Conservation (phyloP, 2,113 vertebrate genomes). For the Athene cunicularia region DNA sequence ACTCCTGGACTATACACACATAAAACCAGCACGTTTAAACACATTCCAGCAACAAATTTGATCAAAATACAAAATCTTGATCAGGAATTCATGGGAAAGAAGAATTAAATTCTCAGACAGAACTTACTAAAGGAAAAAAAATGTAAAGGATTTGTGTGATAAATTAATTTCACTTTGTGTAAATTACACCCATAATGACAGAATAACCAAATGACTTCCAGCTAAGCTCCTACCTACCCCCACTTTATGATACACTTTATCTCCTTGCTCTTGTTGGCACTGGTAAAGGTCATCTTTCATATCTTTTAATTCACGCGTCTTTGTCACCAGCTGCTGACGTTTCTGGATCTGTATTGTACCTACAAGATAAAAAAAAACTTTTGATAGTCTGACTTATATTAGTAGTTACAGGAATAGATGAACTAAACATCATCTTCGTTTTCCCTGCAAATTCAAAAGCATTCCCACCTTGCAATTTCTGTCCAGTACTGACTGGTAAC, state of each 20-base stretch:
- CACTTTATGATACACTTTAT: slow-evolving; percentile 66
- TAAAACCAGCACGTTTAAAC: not conserved
- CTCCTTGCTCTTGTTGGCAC: slow-evolving; percentile 73
- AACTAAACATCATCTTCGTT: not conserved
- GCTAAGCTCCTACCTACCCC: slow-evolving; percentile 28
- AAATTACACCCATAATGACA: not conserved
- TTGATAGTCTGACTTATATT: not conserved
- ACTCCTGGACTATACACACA: not conserved
- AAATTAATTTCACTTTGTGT: not conserved
- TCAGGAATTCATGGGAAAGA: not conserved
- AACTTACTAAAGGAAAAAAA: not conserved
- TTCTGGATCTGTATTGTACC: slow-evolving; percentile 87
- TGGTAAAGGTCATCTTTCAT: slow-evolving; percentile 76
- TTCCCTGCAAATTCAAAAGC: not conserved
- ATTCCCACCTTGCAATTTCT: not conserved
- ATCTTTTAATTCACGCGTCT: slow-evolving; percentile 70
- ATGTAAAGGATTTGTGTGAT: not conserved
- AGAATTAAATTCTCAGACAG: not conserved
- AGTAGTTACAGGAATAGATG: not conserved
- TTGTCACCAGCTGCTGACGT: slow-evolving; percentile 79
- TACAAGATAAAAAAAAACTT: slow-evolving; percentile 62
- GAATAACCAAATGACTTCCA: not conserved
- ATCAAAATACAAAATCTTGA: not conserved
- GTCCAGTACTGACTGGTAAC: not conserved
- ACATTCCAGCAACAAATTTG: not conserved